Conservation (phyloP, 2,888 invertebrate genomes). For the Melitaea athalia region DNA sequence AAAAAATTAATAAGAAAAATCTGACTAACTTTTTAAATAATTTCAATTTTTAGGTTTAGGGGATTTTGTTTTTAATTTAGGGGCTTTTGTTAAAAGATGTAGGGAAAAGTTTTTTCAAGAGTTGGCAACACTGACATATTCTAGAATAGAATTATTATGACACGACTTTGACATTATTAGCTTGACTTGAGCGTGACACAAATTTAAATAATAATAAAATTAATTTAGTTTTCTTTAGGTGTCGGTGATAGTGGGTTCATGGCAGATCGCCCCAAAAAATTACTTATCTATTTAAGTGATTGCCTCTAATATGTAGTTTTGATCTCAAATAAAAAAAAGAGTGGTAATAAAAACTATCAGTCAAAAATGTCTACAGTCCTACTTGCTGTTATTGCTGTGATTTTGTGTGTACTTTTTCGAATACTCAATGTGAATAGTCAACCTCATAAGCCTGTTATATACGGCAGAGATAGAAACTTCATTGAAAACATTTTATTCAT, state of each 20-base stretch:
- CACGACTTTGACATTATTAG: constrained; percentile 1
- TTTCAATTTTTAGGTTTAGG: too few species aligned
- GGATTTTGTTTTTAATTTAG: too few species aligned
- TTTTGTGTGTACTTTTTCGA: constrained; percentile 91
- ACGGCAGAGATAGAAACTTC: constrained; percentile 89
- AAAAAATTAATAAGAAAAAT: too few species aligned
- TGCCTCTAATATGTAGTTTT: constrained; percentile 68
- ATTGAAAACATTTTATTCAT: constrained; percentile 90
- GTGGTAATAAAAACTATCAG: constrained; percentile 34
- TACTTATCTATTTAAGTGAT: constrained; percentile 44
- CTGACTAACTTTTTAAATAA: too few species aligned
- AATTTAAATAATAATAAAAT: constrained; percentile 11
- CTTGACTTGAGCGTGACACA: constrained; percentile 24
- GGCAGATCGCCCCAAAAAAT: constrained; percentile 45
- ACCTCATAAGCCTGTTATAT: constrained; percentile 89
- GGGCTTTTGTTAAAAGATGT: too few species aligned
- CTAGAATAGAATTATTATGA: background rate
- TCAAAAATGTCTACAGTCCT: constrained; percentile 89
- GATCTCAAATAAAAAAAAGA: constrained; percentile 43
- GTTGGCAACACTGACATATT: too few species aligned
- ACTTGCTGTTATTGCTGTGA: constrained; percentile 90
- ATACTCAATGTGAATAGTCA: constrained; percentile 93
- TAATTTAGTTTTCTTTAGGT: constrained; percentile 23
- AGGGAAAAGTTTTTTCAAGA: too few species aligned
- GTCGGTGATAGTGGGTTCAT: constrained; percentile 45